These are phyloP conservation scores for Trichonephila inaurata DNA, from an alignment of 1,140 invertebrate species.

Conservation along the genomic window DNA sequence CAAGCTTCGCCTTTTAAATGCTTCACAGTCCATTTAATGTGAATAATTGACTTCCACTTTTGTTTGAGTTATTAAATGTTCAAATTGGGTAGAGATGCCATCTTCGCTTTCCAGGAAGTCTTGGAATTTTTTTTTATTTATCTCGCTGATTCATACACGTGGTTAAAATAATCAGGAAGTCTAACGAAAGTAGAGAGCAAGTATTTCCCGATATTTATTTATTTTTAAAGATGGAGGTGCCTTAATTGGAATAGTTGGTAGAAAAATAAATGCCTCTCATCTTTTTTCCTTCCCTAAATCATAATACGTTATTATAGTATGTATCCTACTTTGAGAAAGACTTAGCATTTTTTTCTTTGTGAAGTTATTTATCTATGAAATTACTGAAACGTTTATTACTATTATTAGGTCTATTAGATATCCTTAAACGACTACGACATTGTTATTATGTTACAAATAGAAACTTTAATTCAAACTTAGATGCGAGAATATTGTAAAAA, in stretches of 20 bases:
- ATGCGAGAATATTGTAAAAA: too few species aligned
- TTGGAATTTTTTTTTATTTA: neutral
- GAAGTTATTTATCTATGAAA: too few species aligned
- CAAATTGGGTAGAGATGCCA: conserved; percentile 5
- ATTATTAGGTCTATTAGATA: too few species aligned
- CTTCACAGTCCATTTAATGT: conserved; percentile 22
- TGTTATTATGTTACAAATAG: too few species aligned
- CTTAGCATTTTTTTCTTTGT: too few species aligned
- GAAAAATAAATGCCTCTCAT: neutral
- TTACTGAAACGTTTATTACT: too few species aligned
- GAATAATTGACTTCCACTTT: neutral
- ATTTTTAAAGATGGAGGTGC: neutral
- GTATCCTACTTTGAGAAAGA: neutral
- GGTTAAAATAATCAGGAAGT: conserved; percentile 13
- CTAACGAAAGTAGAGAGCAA: neutral
- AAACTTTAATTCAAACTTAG: too few species aligned
- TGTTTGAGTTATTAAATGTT: neutral
- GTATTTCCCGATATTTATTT: neutral
- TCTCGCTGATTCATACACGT: neutral
- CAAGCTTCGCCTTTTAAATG: conserved; percentile 21
- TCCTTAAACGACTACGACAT: too few species aligned
- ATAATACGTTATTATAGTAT: neutral
- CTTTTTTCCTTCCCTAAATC: neutral
- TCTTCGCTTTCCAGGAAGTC: conserved; percentile 5
- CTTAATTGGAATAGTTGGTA: neutral